A percentile compares a stretch with the other conserved stretches of the same genome.
Evolutionary conservation across 1,140 invertebrate genomes (phyloP).

Genomic region (Scaptomyza pallida): DNA sequence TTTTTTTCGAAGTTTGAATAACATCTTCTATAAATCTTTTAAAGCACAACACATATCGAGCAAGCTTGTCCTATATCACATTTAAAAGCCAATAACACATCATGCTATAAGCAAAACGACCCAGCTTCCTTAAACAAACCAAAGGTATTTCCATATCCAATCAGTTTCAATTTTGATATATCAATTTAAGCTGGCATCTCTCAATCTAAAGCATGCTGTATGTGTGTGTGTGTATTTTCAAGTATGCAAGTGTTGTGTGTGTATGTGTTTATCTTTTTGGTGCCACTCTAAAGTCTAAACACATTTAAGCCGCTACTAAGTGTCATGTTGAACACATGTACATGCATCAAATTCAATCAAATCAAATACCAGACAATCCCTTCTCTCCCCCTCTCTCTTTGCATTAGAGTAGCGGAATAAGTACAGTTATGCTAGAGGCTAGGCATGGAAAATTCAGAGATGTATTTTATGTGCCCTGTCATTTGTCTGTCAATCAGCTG

Average conservation of each 20-base stretch:
- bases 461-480: conserved; percentile 73
- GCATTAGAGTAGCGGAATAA: not conserved
- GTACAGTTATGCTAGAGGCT: conserved; percentile 27
- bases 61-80: too few species aligned
- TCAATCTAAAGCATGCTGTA: not conserved
- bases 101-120: not conserved
- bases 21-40: too few species aligned
- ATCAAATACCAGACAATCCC: conserved; percentile 59
- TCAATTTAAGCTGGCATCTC: conserved; percentile 11
- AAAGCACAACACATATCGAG: too few species aligned
- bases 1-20: too few species aligned
- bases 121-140: not conserved
- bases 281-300: conserved; percentile 60
- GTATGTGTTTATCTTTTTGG: conserved; percentile 20
- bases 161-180: conserved; percentile 34
- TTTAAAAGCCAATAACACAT: not conserved
- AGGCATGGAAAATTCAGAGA: conserved; percentile 17
- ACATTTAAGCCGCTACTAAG: conserved; percentile 74
- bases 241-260: not conserved
- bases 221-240: not conserved
- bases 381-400: not conserved
- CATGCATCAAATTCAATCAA: conserved; percentile 79
- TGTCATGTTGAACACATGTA: conserved; percentile 78
- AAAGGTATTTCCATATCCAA: not conserved
- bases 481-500: conserved; percentile 82